Evolutionary conservation across 2,797 vertebrate species (phyloP).

Genomic region (Knipowitschia caucasica): DNA sequence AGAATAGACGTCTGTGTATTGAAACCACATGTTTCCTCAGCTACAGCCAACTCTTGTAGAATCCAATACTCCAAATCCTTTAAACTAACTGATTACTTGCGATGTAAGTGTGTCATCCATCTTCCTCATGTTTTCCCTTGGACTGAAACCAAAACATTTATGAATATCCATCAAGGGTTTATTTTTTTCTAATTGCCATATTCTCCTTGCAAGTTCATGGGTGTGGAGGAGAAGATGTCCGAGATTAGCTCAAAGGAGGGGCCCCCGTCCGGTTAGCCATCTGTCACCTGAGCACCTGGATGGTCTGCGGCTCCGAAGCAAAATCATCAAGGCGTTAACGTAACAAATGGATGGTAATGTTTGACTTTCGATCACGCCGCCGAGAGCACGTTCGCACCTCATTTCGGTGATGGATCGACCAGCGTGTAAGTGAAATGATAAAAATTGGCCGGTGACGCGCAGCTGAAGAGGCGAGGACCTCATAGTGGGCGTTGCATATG

Average conservation of each 20-base stretch:
- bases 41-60: conserved; percentile 4
- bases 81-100: conserved; percentile 20
- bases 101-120: conserved; percentile 24
- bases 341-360: conserved; percentile 51
- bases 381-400: conserved; percentile 8
- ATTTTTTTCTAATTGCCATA: conserved; percentile 50
- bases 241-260: conserved; percentile 45
- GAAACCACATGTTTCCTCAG: conserved; percentile 30
- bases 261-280: conserved; percentile 56
- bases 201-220: conserved; percentile 50
- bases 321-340: conserved; percentile 57
- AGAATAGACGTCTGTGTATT: conserved; percentile 9
- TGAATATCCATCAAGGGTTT: conserved; percentile 16
- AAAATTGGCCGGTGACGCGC: conserved; percentile 1
- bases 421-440: conserved; percentile 6
- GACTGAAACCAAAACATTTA: conserved; percentile 21
- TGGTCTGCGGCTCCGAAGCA: conserved; percentile 35
- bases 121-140: conserved; percentile 46
- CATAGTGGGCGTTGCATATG: neutral
- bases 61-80: conserved; percentile 24
- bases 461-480: neutral
- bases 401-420: conserved; percentile 33
- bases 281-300: conserved; percentile 66
- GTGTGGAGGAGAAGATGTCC: conserved; percentile 44
- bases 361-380: conserved; percentile 36